Percentiles rank a stretch among this genome's conserved stretches.
Evolutionary conservation across 2,888 invertebrate genomes (phyloP).

Genomic region (Ashinkailepas kermadecensis): DNA sequence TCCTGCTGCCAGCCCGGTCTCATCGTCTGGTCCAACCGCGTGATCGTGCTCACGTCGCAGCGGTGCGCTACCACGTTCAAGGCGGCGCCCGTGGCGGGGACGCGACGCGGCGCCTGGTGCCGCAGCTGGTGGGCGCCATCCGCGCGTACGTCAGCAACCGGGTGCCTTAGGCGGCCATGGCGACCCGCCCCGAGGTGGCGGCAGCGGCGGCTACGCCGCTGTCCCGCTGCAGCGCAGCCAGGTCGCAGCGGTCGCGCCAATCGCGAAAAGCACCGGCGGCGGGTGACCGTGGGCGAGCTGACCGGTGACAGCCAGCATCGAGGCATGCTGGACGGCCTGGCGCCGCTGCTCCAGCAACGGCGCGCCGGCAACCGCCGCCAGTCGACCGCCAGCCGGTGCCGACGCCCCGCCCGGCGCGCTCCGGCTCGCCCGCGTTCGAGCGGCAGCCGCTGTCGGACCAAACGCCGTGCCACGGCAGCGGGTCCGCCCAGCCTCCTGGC

Average conservation of each 20-base stretch:
- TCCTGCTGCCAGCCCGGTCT: constrained; percentile 23
- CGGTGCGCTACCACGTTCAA: background rate
- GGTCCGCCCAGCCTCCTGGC: background rate
- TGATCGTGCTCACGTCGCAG: constrained; percentile 4
- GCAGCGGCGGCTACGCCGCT: too few relatives aligned
- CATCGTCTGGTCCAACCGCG: constrained; percentile 24
- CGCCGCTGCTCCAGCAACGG: background rate
- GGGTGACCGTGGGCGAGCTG: background rate
- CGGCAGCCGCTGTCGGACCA: too few relatives aligned
- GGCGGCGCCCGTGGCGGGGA: background rate
- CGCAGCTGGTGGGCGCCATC: background rate
- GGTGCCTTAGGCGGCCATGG: background rate
- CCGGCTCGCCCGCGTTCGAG: too few relatives aligned
- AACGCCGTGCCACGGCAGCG: too few relatives aligned
- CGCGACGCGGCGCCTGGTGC: background rate
- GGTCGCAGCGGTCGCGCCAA: background rate
- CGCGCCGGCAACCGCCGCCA: too few relatives aligned
- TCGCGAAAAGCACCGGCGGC: background rate
- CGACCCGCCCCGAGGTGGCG: background rate
- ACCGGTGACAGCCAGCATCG: background rate
- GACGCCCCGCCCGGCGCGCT: too few relatives aligned
- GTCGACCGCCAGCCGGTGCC: too few relatives aligned
- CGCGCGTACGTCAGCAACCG: background rate
- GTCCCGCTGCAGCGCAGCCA: background rate
- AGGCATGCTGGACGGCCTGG: background rate